Conservation (phyloP, 2,888 invertebrate genomes). For the Mesorhabditis sp. region DNA sequence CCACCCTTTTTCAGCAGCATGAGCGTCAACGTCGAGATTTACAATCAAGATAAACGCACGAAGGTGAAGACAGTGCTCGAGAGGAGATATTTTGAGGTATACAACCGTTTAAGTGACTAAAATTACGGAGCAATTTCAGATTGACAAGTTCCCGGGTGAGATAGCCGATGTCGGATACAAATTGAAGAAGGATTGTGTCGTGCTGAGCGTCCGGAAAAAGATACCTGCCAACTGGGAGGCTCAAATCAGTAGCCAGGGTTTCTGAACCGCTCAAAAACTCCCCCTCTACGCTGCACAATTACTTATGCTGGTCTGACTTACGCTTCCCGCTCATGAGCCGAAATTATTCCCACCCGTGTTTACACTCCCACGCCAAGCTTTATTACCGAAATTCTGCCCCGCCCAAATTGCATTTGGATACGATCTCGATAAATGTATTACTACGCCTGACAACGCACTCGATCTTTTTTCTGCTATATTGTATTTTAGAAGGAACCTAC, state of each 20-base stretch:
- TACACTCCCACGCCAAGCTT: too few relatives aligned
- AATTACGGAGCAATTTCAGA: constrained; percentile 12
- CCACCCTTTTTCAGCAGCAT: constrained; percentile 19
- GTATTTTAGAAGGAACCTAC: too few relatives aligned
- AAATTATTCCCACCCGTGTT: too few relatives aligned
- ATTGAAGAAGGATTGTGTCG: constrained; percentile 35
- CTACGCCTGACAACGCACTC: too few relatives aligned
- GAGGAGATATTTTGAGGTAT: constrained; percentile 30
- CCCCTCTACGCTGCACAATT: too few relatives aligned
- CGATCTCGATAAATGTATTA: too few relatives aligned
- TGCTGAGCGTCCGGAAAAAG: constrained; percentile 33
- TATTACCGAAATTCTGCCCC: too few relatives aligned
- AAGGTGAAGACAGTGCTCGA: constrained; percentile 34
- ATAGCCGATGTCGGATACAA: constrained; percentile 31
- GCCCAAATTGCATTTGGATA: too few relatives aligned
- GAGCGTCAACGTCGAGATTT: constrained; percentile 32
- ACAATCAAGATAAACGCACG: constrained; percentile 36
- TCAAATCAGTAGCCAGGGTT: constrained; percentile 17
- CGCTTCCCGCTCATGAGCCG: too few relatives aligned
- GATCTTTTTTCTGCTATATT: too few relatives aligned
- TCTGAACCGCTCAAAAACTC: neutral
- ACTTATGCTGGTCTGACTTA: too few relatives aligned
- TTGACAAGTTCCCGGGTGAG: constrained; percentile 31
- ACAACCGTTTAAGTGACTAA: too few relatives aligned
- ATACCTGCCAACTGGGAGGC: constrained; percentile 33